Evolutionary conservation across 2,113 vertebrate genomes (phyloP).

Genomic region (Tilapia sparmanii): DNA sequence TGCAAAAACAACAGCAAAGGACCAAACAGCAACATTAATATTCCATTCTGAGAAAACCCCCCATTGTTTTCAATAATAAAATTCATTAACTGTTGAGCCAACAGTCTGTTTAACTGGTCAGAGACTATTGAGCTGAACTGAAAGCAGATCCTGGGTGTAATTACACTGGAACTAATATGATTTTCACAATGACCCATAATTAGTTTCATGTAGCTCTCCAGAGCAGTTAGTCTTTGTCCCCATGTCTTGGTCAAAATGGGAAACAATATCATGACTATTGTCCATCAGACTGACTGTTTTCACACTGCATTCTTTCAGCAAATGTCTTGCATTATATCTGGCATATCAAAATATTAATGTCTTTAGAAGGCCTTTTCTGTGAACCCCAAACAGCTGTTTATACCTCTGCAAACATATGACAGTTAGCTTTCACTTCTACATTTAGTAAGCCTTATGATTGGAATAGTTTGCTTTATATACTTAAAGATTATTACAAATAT

Average conservation of each 20-base stretch:
- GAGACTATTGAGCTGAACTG: slow-evolving; percentile 3
- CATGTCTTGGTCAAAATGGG: slow-evolving; percentile 1
- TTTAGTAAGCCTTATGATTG: not conserved
- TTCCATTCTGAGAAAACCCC: not conserved
- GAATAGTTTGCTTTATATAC: not conserved
- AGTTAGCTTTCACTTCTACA: not conserved
- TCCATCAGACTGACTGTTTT: not conserved
- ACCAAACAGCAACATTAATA: not conserved
- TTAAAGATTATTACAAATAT: not conserved
- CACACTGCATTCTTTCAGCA: not conserved
- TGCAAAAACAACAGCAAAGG: not conserved
- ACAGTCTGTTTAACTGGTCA: not conserved
- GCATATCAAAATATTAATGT: not conserved
- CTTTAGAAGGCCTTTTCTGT: not conserved
- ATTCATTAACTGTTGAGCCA: slow-evolving; percentile 6
- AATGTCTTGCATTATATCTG: not conserved
- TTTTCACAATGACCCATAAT: slow-evolving; percentile 55
- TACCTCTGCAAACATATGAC: not conserved
- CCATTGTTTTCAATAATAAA: not conserved
- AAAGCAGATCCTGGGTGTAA: slow-evolving; percentile 27
- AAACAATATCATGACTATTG: not conserved
- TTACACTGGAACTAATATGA: slow-evolving; percentile 59
- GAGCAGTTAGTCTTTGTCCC: slow-evolving; percentile 19
- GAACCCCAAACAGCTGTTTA: not conserved
- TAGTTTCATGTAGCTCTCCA: slow-evolving; percentile 31